A percentile compares a stretch with the other conserved stretches of the same genome.
phyloP scores from a whole-genome alignment of 2,113 vertebrate species.

The Thalassarche chlororhynchos region DNA sequence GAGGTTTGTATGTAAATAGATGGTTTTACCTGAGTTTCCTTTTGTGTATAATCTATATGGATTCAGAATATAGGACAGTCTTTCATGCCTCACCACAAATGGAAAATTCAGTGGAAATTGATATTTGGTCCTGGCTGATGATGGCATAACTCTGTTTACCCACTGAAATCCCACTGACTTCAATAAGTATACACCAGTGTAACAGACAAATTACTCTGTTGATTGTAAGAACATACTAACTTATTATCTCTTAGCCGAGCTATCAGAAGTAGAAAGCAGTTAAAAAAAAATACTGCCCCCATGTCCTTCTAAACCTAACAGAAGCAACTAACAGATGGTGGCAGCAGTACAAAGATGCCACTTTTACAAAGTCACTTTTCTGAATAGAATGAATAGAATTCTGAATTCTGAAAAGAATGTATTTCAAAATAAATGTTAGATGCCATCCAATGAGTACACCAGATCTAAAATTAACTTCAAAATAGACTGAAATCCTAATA shows the following conservation, averaged over 20 bases:
- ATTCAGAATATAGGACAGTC: not conserved
- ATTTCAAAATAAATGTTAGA: not conserved
- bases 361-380: slow-evolving; percentile 2
- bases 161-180: not conserved
- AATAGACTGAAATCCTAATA: not conserved
- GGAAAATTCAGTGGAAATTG: not conserved
- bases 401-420: not conserved
- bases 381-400: not conserved
- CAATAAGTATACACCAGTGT: not conserved
- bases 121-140: not conserved
- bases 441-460: not conserved
- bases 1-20: not conserved
- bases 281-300: not conserved
- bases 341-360: not conserved
- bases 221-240: not conserved
- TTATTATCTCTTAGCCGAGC: not conserved
- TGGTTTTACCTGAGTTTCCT: not conserved
- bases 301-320: not conserved
- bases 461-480: not conserved
- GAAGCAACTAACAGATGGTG: not conserved
- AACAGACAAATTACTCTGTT: not conserved
- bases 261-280: not conserved
- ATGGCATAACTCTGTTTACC: not conserved
- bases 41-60: not conserved
- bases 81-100: not conserved